Base-by-base conservation (phyloP, 2,797 vertebrate genomes). In the Darevskia mixta region DNA sequence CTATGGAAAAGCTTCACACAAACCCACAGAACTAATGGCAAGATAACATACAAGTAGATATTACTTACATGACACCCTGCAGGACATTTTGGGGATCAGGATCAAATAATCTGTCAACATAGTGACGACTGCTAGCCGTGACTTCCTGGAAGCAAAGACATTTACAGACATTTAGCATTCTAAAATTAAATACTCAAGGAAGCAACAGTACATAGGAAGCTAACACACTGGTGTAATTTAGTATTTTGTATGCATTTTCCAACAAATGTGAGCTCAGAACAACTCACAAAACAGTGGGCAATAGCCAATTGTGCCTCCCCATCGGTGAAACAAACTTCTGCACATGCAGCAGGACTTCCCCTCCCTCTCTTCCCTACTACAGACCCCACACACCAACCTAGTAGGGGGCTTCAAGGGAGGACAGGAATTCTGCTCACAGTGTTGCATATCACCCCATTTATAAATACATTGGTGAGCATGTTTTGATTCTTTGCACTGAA, bases 1-100 rank as follows among this genome's bases (percentile, higher is more conserved):
- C 71, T 69, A 81, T 83, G 8, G 72, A 49, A 83, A 58, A 61
- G 85, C 91, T 82, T 91, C 55, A 88, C 87, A 88, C 29, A 93
- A 82, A 88, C 49, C 81, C 79, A 77, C 41, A 71, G 86, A 88
- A 83, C 0, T 32, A 38, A 88, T 5, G 84, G 64, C 3, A 88
- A 73, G 61, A 76, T 49, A 75, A 20, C 8, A 89, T 92, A 93
- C 93, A 90, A 92, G 90, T 94, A 81, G 89, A 85, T 88, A 89
- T 88, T 94, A 98, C 99, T 99, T 98, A 99, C 99, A 99, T 98
- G 97, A 99, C 99, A 97, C 99, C 99, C 97, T 99, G 98, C 91
- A 99, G 98, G 94, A 99, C 99, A 96, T 99, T 99, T 96, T 99
- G 98, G 94, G 99, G 98, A 97, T 99, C 98, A 58, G 99, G 98